Base-by-base conservation (phyloP, 2,888 invertebrate species). In the Lobophora halterata region DNA sequence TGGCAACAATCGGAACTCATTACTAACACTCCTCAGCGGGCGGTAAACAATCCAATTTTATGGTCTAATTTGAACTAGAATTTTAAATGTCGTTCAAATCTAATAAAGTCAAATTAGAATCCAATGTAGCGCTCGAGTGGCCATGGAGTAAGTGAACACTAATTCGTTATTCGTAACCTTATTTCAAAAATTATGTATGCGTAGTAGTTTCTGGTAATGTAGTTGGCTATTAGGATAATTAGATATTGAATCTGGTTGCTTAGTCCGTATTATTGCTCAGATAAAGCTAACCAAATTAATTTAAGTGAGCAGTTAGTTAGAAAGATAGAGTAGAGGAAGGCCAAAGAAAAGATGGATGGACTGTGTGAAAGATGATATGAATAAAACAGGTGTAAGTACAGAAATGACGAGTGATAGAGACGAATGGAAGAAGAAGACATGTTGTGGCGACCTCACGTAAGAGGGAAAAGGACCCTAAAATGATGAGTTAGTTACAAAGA, bases 1-100 rank as follows among this genome's bases (percentile, higher is more conserved):
- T 43, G 43, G 43, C 33, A 43, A 37, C 21, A 37, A 46, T 21
- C 18, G 47, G 39, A 65, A 62, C 58, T 62, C 55, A 67, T 67
- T 65, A 62, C 58, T 42, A 54, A 55, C 58, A 54, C 44, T 56
- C 60, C 63, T 55, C 61, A 39, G 43, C 40, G 37, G 58, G 62
- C 66, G 66, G 69, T 72, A 74, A 71, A 70, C 69, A 74, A 76
- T 75, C 67, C 60, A 75, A 78, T 77, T 73, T 71, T 52, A 61
- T 64, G 54, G 62, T 67, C 63, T 61, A 71, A 72, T 68, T 69
- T 67, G 62, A 72, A 70, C 67, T 66, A 65, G 72, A 71, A 71
- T 78, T 77, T 79, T 76, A 78, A 76, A 80, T 79, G 77, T 76
- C 71, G 69, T 72, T 77, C 70, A 78, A 79, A 79, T 74, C 76